Percentiles rank a stretch among this genome's conserved stretches.
Conservation (phyloP, 2,888 invertebrate species). For the Acheta domesticus region DNA sequence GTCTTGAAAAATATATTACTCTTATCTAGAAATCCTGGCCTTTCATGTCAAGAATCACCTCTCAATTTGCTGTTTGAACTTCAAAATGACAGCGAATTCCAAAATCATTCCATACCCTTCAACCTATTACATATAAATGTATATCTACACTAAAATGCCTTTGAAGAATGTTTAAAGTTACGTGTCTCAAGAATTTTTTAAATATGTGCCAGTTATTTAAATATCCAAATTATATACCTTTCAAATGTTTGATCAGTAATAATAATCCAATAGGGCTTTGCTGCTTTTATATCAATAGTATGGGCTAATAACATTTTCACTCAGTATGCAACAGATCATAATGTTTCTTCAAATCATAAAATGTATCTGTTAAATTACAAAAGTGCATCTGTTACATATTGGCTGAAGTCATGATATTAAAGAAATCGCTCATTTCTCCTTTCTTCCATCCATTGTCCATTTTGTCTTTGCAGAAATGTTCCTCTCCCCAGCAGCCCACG, state of each 20-base stretch:
- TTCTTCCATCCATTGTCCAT: conserved; percentile 18
- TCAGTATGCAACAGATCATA: conserved; percentile 1
- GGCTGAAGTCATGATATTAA: neutral
- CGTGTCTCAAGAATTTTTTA: neutral
- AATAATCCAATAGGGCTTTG: too few species aligned
- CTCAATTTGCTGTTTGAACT: neutral
- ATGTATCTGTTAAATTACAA: neutral
- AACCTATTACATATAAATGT: neutral
- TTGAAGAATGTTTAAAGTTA: too few species aligned
- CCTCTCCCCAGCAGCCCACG: conserved; percentile 18
- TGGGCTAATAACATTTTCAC: conserved; percentile 2
- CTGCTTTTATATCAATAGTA: neutral
- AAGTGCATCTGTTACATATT: conserved; percentile 2
- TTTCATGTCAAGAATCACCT: neutral
- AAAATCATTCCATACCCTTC: neutral
- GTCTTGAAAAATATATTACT: too few species aligned
- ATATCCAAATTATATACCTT: too few species aligned
- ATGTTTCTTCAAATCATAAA: neutral
- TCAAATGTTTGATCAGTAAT: too few species aligned
- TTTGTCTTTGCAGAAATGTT: conserved; percentile 11
- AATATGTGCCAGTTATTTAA: neutral
- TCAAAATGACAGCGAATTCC: neutral
- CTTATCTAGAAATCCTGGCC: neutral
- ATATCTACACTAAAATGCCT: too few species aligned
- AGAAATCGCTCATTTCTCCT: neutral